Percentiles rank a stretch among this genome's conserved stretches.
These are phyloP conservation scores for Pao palembangensis DNA, from an alignment of 2,113 vertebrate species.

Conservation along the genomic window DNA sequence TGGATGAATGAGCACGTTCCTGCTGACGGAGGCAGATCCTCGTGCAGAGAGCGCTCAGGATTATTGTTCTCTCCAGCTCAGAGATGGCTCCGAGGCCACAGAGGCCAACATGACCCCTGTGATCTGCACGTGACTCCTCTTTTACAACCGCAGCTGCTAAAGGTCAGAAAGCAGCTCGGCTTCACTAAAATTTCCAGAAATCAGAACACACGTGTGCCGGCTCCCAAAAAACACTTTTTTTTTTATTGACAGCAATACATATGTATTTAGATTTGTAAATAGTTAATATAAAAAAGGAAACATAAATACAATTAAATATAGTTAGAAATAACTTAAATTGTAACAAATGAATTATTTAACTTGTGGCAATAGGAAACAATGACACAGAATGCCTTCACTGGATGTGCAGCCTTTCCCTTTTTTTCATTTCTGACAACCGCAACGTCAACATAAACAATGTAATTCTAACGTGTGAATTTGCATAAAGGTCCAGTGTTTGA, in stretches of 20 bases:
- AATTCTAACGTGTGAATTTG: slow-evolving; percentile 56
- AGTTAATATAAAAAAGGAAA: slow-evolving; percentile 57
- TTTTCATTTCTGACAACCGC: slow-evolving; percentile 55
- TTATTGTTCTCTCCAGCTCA: slow-evolving; percentile 66
- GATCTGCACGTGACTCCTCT: slow-evolving; percentile 61
- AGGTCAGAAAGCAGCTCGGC: slow-evolving; percentile 38
- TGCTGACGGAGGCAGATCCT: slow-evolving; percentile 69
- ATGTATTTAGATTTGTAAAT: slow-evolving; percentile 49
- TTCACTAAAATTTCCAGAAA: slow-evolving; percentile 57
- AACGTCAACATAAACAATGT: slow-evolving; percentile 58
- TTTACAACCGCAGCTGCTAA: slow-evolving; percentile 33
- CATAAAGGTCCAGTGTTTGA: slow-evolving; percentile 69
- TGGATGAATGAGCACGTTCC: slow-evolving; percentile 63
- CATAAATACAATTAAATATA: slow-evolving; percentile 78
- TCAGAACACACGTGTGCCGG: slow-evolving; percentile 11
- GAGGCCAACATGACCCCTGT: slow-evolving; percentile 68
- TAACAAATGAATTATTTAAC: slow-evolving; percentile 67
- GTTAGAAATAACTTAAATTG: slow-evolving; percentile 74
- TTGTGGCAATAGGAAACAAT: slow-evolving; percentile 58
- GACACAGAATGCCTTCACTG: slow-evolving; percentile 64
- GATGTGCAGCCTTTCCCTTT: slow-evolving; percentile 70
- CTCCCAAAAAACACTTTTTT: slow-evolving; percentile 49
- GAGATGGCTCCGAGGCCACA: slow-evolving; percentile 65
- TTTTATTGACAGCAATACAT: slow-evolving; percentile 72
- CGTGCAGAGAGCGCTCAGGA: slow-evolving; percentile 44